Evolutionary conservation across 2,797 vertebrate genomes (phyloP), one percentile per base, ranked within the genome.

Genomic region (Tinamus major): DNA sequence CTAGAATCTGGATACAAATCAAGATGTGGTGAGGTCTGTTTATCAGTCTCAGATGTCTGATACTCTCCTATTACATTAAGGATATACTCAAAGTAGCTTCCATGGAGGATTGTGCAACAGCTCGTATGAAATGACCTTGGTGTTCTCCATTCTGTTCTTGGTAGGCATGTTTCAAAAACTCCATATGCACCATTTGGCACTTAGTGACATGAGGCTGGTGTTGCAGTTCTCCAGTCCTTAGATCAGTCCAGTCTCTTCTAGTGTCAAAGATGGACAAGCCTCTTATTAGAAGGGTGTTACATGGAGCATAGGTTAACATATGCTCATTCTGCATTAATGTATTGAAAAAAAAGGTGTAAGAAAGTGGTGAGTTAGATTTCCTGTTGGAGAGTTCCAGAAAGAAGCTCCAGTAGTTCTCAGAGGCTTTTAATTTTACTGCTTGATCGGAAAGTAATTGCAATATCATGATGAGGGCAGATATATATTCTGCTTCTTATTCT

Each of bases 21-120:
- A 95, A 92, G 90, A 94, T 95, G 93, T 94, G 83, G 90, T 93
- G 71, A 96, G 61, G 24, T 81, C 88, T 96, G 88, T 96, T 94
- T 92, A 94, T 95, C 84, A 70, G 41, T 74, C 53, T 90, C 1
- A 1, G 18, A 42, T 82, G 76, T 76, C 87, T 91, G 72, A 65
- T 83, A 51, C 58, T 90, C 78, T 94, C 83, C 53, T 85, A 10
- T 91, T 90, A 86, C 92, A 88, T 46, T 75, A 44, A 90, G 58
- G 29, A 77, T 81, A 55, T 74, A 62, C 16, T 87, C 90, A 84
- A 89, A 94, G 64, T 26, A 82, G 53, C 65, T 93, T 64, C 63
- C 48, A 86, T 67, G 51, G 74, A 74, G 26, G 49, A 85, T 89
- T 94, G 41, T 78, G 88, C 80, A 96, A 86, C 31, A 11, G n/a